Conservation (phyloP, 1,140 invertebrate genomes). For the Drosophila pseudoobscura region DNA sequence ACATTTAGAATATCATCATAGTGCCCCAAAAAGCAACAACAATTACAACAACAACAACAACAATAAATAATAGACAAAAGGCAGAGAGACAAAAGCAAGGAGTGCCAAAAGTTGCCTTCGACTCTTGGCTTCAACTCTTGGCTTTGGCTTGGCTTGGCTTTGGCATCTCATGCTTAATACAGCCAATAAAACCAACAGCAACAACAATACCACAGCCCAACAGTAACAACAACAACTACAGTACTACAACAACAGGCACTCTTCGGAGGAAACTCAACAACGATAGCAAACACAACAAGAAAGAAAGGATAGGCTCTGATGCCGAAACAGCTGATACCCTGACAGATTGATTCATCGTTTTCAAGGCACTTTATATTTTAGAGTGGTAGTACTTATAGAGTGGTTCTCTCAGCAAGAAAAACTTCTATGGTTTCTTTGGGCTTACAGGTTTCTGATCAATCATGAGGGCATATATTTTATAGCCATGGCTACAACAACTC, state of each 20-base stretch:
- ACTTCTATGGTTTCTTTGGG: too few relatives aligned
- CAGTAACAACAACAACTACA: slow-evolving; percentile 24
- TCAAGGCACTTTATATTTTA: too few relatives aligned
- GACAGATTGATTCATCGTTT: too few relatives aligned
- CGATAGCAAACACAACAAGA: slow-evolving; percentile 27
- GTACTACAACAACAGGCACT: slow-evolving; percentile 17
- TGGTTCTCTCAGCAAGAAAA: too few relatives aligned
- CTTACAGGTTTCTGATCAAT: too few relatives aligned
- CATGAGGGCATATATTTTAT: too few relatives aligned
- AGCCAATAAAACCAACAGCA: slow-evolving; percentile 74
- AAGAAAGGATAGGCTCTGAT: slow-evolving; percentile 5
- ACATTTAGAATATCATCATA: slow-evolving; percentile 81
- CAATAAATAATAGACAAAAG: slow-evolving; percentile 59
- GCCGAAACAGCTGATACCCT: background rate
- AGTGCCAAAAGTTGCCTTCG: slow-evolving; percentile 56
- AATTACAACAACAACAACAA: slow-evolving; percentile 31
- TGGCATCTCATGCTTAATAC: slow-evolving; percentile 78
- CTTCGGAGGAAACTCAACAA: slow-evolving; percentile 52
- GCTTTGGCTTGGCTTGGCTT: slow-evolving; percentile 44
- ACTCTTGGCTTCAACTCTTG: slow-evolving; percentile 39
- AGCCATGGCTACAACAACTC: too few relatives aligned
- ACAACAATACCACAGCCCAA: slow-evolving; percentile 21
- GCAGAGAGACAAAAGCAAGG: slow-evolving; percentile 65
- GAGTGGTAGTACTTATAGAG: too few relatives aligned
- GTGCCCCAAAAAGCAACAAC: slow-evolving; percentile 34